Evolutionary conservation across 2,888 invertebrate genomes (phyloP).

Genomic region (Platypus cylindrus): DNA sequence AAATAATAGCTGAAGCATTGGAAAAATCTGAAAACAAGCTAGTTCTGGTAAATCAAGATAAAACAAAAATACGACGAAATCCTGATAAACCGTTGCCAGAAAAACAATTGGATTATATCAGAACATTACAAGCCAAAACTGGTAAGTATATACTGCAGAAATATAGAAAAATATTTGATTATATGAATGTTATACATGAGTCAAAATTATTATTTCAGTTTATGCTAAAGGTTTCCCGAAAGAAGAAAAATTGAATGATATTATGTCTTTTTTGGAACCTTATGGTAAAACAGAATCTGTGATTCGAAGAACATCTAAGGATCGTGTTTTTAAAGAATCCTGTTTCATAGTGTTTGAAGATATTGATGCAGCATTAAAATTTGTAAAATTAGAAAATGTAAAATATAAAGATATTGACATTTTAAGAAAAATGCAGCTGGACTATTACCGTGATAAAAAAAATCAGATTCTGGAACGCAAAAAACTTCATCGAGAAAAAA

Average conservation of each 20-base stretch:
- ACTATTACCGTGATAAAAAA: constrained; percentile 53
- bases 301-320: constrained; percentile 46
- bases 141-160: constrained; percentile 21
- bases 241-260: constrained; percentile 48
- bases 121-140: constrained; percentile 61
- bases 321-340: constrained; percentile 70
- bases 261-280: constrained; percentile 59
- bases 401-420: constrained; percentile 58
- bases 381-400: constrained; percentile 49
- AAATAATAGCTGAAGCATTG: constrained; percentile 61
- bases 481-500: constrained; percentile 41
- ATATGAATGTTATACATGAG: background rate
- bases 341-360: constrained; percentile 79
- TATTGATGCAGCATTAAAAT: constrained; percentile 67
- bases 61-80: constrained; percentile 54
- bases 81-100: constrained; percentile 69
- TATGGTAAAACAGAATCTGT: constrained; percentile 54
- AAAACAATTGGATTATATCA: constrained; percentile 70
- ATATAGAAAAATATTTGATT: background rate
- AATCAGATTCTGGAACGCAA: constrained; percentile 47
- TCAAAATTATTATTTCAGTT: constrained; percentile 31
- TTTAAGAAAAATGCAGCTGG: constrained; percentile 55
- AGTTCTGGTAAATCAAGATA: constrained; percentile 51
- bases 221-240: constrained; percentile 82
- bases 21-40: constrained; percentile 60